Conservation (phyloP, 2,797 vertebrate species). For the Hypotaenidia okinawae region DNA sequence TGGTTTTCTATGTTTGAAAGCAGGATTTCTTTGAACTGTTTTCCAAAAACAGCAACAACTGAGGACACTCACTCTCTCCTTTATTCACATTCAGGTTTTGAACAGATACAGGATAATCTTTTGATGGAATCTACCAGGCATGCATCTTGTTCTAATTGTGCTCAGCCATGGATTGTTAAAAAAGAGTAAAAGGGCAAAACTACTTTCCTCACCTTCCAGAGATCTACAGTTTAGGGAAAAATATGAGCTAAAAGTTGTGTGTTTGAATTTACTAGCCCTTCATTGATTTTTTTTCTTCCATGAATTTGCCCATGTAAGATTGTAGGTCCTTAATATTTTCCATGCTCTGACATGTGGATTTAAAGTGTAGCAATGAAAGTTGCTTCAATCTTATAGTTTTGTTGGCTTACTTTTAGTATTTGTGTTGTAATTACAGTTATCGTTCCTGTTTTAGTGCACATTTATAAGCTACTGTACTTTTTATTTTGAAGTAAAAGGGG, state of each 20-base stretch:
- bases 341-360: not conserved
- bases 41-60: not conserved
- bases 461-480: conserved; percentile 54
- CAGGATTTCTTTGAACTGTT: not conserved
- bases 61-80: not conserved
- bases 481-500: conserved; percentile 23
- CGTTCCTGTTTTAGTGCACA: conserved; percentile 40
- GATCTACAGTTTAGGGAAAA: not conserved
- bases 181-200: not conserved
- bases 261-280: not conserved
- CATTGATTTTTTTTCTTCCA: not conserved
- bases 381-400: not conserved
- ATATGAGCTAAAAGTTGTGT: not conserved
- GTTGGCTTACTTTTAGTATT: conserved; percentile 2
- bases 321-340: not conserved
- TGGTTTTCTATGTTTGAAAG: not conserved
- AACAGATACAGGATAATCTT: not conserved
- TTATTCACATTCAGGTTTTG: not conserved
- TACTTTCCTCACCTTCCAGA: not conserved
- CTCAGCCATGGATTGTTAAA: not conserved
- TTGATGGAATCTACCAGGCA: not conserved
- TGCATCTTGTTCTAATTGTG: not conserved
- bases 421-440: conserved; percentile 47
- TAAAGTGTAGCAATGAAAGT: not conserved
- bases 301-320: not conserved